Base-by-base conservation (phyloP, 2,888 invertebrate genomes). In the Phrixothrix hirtus region DNA sequence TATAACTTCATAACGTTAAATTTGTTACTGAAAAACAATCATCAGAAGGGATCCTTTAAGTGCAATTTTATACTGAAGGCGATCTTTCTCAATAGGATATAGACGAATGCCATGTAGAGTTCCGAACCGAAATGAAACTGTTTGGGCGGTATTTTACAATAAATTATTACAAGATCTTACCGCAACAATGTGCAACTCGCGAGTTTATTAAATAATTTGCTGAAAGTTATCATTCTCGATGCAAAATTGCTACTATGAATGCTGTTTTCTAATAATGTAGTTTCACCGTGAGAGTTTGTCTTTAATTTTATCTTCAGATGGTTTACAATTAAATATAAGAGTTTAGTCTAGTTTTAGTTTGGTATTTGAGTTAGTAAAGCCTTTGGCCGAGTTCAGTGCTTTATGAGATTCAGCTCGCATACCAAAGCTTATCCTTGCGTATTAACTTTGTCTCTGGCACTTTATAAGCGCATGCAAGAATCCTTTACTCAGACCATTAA, bases 321-420 rank as follows among this genome's bases (percentile, higher is more conserved):
- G 4, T 21, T 5, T 7, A 21, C 4, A 21, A 7, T 21, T 5
- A 3, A 5, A 7, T 21, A 21, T 21, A 21, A 34, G 10, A 21
- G 17, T 21, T n/a, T 7, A 17, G 9, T 21, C 17, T 6, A 17
- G 12, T 35, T 16, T 35, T 9, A 10, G 12, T 5, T 21, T 17
- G 17, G 21, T n/a, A 36, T 36, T 36, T 16, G 36, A 16, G 1
- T 36, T 12, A n/a, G n/a, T 10, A 16, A 16, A 35, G 15, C 21
- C 17, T 36, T 10, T 21, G 25, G 36, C 36, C 21, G 17, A 17
- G 36, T 36, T 36, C 17, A 7, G 36, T 21, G 10, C 11, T 36
- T 36, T 36, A 36, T 36, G 36, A 36, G 4, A 21, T 36, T 36
- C 36, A 17, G 12, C 36, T 21, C 17, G 36, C 36, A 21, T 36